Evolutionary conservation across 1,140 invertebrate genomes (phyloP).

Genomic region (Plodia interpunctella): DNA sequence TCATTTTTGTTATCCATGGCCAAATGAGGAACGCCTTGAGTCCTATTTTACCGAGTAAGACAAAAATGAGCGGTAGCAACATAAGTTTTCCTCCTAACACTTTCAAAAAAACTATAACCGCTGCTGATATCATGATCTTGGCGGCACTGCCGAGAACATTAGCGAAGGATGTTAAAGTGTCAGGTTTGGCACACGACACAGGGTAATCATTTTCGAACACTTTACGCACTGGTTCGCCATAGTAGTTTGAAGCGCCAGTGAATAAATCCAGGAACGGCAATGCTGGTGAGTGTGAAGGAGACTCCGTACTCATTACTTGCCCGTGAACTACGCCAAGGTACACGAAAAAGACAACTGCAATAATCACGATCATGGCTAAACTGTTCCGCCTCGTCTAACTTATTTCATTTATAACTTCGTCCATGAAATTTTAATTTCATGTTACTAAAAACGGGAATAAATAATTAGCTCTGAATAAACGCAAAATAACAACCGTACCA

Average conservation of each 20-base stretch:
- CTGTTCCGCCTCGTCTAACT: constrained; percentile 53
- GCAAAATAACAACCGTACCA: constrained; percentile 30
- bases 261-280: constrained; percentile 63
- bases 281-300: constrained; percentile 30
- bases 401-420: constrained; percentile 58
- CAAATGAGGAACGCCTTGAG: constrained; percentile 59
- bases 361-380: constrained; percentile 55
- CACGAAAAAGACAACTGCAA: constrained; percentile 53
- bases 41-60: constrained; percentile 55
- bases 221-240: constrained; percentile 51
- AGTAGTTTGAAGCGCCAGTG: constrained; percentile 54
- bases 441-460: constrained; percentile 44
- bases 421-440: constrained; percentile 65
- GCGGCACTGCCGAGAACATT: constrained; percentile 59
- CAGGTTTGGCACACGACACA: constrained; percentile 51
- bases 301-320: constrained; percentile 43
- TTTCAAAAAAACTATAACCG: constrained; percentile 57
- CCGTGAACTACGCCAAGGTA: constrained; percentile 47
- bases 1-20: constrained; percentile 66
- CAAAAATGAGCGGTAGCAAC: constrained; percentile 49
- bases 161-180: constrained; percentile 57
- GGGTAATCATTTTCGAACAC: constrained; percentile 53
- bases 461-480: constrained; percentile 37
- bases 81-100: constrained; percentile 58
- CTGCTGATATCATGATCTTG: constrained; percentile 65